Base-by-base conservation (phyloP, 2,113 vertebrate species). In the Petrocephalus zakoni region DNA sequence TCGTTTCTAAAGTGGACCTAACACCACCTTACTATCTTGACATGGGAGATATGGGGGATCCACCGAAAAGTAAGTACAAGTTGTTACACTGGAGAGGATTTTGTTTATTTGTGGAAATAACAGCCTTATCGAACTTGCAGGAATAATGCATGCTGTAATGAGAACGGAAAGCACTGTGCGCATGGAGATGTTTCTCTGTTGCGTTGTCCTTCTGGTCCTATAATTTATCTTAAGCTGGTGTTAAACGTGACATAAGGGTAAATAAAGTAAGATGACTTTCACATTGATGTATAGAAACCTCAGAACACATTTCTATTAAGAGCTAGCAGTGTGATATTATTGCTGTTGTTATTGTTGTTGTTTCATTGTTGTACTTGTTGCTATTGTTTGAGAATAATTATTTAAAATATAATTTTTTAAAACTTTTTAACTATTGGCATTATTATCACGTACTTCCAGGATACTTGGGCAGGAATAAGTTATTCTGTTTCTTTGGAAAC, bases 11-110 rank as follows among this genome's bases (percentile, higher is more conserved):
- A 97, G 97, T 98, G 97, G 98, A 99, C 97, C 95, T 95, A 95
- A 95, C 96, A 93, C 95, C 97, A 96, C 96, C 96, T 97, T 94
- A 95, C 96, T 95, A 94, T 91, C 92, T 93, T 96, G 97, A 97
- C 95, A 99, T 99, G 98, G 98, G 98, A 96, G 98, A 99, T 95
- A 99, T 99, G 98, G 98, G 98, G 95, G 98, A 99, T 92, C 98
- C 98, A 93, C 98, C 97, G 95, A 99, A 99, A 98, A 99, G 98
- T 99, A 98, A 99, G 98, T 88, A 52, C 49, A 53, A 56, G 47
- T 81, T 78, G 75, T 68, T 87, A 49, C 61, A 72, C 53, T 17
- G 10, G 25, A 88, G 51, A 29, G 8, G 25, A 81, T 55, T 29
- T 42, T 75, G 46, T 47, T 34, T 88, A 75, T 88, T 88, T 19